Base-by-base conservation (phyloP, 92 coral and sea anemone genomes). In the Epizoanthus scotinus region DNA sequence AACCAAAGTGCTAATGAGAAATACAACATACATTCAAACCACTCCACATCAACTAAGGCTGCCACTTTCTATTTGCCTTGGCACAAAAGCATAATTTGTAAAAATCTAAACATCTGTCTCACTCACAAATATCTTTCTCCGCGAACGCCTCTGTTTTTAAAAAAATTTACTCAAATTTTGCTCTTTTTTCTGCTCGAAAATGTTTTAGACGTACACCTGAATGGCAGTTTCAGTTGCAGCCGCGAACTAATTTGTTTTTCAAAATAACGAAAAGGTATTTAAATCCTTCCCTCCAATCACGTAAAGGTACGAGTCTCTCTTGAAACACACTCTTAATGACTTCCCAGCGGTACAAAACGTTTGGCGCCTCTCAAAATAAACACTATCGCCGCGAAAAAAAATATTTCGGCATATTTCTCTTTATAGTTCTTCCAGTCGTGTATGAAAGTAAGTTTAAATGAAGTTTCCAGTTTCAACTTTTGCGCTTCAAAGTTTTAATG, bases 401-500 rank as follows among this genome's bases (percentile, higher is more conserved):
- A 20, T 15, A 58, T 75, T 59, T 24, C 69, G 22, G 24, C 68
- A 54, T 24, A 75, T 21, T 58, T 59, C 25, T 21, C 22, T 6
- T 7, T 59, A 20, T 34, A 34, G 40, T 75, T 73, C 27, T 75
- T 28, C 25, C 26, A 50, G 42, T 73, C 47, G 22, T 25, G 22
- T 31, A 20, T 38, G 56, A 59, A 40, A 26, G 49, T 34, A 59
- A 55, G 81, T 12, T 58, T 66, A 59, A 75, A 75, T 58, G 49
- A 75, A 53, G 68, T 59, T 74, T 59, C 68, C 13, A 18, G 82
- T 88, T 82, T 82, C 74, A 88, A 85, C 73, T 57, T 84, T 65
- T 34, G 71, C 71, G 84, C 82, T 83, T 65, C 82, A 69, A 71
- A 82, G 91, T 84, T 84, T 84, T 88, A 88, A 88, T 88, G 91